Percentiles rank a stretch among this genome's conserved stretches.
phyloP scores from a whole-genome alignment of 2,888 invertebrate genomes.

The Sialis fuliginosa region DNA sequence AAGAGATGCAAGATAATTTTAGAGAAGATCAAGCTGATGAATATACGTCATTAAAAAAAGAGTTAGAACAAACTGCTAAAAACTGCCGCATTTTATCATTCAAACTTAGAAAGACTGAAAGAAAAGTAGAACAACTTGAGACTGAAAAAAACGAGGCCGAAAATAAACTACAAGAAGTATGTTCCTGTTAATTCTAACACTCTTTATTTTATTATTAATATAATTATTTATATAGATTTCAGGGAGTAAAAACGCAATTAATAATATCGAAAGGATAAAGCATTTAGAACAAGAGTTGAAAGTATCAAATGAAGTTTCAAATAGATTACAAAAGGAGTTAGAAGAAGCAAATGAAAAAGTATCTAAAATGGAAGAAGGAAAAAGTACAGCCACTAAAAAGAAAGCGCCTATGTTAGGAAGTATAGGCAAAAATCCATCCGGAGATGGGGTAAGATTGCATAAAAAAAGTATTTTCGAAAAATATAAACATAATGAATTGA shows the following conservation, averaged over 20 bases:
- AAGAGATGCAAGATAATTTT: conserved; percentile 96
- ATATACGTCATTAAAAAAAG: conserved; percentile 83
- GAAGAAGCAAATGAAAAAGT: conserved; percentile 45
- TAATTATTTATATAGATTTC: conserved; percentile 15
- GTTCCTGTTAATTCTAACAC: conserved; percentile 3
- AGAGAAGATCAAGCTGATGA: conserved; percentile 96
- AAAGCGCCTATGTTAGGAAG: conserved; percentile 37
- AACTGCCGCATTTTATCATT: conserved; percentile 97
- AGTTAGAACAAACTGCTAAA: conserved; percentile 91
- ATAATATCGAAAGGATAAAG: conserved; percentile 49
- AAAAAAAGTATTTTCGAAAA: neutral
- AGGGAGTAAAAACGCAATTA: conserved; percentile 40
- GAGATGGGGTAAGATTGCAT: conserved; percentile 32
- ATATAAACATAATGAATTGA: neutral
- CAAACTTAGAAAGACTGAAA: conserved; percentile 90
- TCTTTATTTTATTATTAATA: conserved; percentile 1
- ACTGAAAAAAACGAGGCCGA: conserved; percentile 63
- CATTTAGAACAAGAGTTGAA: conserved; percentile 74
- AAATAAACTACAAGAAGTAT: conserved; percentile 42
- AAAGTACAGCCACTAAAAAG: conserved; percentile 27
- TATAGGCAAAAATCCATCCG: conserved; percentile 35
- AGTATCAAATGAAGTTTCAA: conserved; percentile 56
- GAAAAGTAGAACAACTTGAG: conserved; percentile 72
- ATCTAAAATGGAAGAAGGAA: conserved; percentile 23
- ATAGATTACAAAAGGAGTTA: conserved; percentile 50